These are phyloP conservation scores for Odocoileus virginianus DNA, from an alignment of 2,113 vertebrate genomes.

Conservation along the genomic window DNA sequence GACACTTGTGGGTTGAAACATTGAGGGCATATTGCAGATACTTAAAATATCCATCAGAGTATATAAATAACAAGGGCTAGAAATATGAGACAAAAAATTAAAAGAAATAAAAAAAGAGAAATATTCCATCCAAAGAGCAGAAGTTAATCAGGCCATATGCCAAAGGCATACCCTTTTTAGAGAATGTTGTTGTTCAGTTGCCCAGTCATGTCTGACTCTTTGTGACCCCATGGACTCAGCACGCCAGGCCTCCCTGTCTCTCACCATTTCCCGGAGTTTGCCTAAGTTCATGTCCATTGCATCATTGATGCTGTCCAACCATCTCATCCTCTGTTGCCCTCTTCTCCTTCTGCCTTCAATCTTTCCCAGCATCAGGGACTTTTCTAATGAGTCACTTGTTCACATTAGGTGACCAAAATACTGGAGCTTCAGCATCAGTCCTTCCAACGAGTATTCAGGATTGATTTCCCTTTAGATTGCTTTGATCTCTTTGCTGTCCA, in stretches of 20 bases:
- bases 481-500: neutral
- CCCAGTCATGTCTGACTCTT: neutral
- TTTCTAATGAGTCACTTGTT: neutral
- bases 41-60: neutral
- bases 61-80: neutral
- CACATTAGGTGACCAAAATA: neutral
- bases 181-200: neutral
- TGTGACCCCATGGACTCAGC: neutral
- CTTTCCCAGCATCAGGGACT: neutral
- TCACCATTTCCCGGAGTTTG: neutral
- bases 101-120: neutral
- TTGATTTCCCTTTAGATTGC: neutral
- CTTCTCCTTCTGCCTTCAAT: neutral
- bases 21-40: neutral
- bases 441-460: neutral
- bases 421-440: neutral
- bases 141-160: neutral
- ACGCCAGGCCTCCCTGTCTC: neutral
- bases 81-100: neutral
- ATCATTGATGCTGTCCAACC: neutral
- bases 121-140: neutral
- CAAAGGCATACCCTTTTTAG: neutral
- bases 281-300: neutral
- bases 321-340: neutral
- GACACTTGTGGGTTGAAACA: neutral